Base-by-base conservation (phyloP, 2,888 invertebrate species). In the Ditula angustiorana region DNA sequence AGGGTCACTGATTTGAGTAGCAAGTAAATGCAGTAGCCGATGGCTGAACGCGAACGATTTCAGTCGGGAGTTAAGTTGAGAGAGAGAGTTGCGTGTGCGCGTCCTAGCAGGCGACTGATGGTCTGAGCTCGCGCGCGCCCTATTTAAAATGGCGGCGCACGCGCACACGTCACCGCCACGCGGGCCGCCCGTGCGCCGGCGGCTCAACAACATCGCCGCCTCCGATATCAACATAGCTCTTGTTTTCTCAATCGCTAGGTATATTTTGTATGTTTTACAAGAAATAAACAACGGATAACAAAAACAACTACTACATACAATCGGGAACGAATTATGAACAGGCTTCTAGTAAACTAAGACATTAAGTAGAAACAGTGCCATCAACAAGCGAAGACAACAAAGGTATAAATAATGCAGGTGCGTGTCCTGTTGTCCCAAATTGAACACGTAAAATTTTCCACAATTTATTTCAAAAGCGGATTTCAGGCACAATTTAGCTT, bases 71-170 rank as follows among this genome's bases (percentile, higher is more conserved):
- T n/a, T n/a, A n/a, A 64, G 67, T 71, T 65, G 67, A 67, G 73
- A 70, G 71, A 67, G 67, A 69, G 71, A 79, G 81, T 79, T 76
- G 76, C 81, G 77, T 77, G 77, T 73, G 78, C 80, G 85, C 82
- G 86, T 87, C 81, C 85, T 80, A 76, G 76, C 83, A 83, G 91
- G 94, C 95, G 95, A 94, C 95, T 95, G 94, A 89, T 90, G 92
- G 95, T 95, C 95, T 95, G 91, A 86, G 86, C 87, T 84, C 81
- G 87, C 87, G 87, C 82, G 76, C 88, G 88, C 79, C 88, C 89
- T 87, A 90, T 92, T 83, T 92, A 92, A 91, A 87, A 88, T 86
- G 88, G 87, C 87, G 82, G 85, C 80, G 82, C 80, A 81, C 87
- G 85, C 80, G 82, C 80, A 81, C 87, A 88, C 90, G 90, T 89